Evolutionary conservation across 2,113 vertebrate genomes (phyloP), one percentile per base, ranked within the genome.

Genomic region (Xiphorhynchus elegans): DNA sequence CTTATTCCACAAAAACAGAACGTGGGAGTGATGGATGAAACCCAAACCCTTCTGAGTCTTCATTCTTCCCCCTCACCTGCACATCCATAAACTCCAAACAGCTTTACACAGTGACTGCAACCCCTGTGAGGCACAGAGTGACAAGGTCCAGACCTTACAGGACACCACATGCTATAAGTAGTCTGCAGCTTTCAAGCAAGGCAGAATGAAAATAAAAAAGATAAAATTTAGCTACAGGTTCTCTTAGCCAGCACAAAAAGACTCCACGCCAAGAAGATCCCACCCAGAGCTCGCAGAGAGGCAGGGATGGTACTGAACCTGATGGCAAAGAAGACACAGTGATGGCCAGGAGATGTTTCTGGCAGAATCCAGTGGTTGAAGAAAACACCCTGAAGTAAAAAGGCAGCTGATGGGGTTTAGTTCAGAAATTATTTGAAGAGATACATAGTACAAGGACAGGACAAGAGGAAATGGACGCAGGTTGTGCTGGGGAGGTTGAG

Each of bases 31-130:
- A 72, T 1, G 7, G 37, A 21, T n/a, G 18, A 67, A 11, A 75
- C 6, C 37, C 39, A 35, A 82, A 78, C 3, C 4, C 10, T 39
- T 78, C 35, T 0, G 1, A 66, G 29, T 10, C 40, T 44, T 64
- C 4, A 0, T 28, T 49, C 12, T 44, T 2, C 21, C 21, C 4
- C 19, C 2, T 24, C 37, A 46, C 3, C 35, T 74, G 12, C 26
- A 44, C 26, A 31, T 4, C 18, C 17, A 75, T 13, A 40, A 90
- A 50, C 17, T 73, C 37, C n/a, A 42, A 46, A 37, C 35, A 66
- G 33, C 62, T 75, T 58, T 17, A 8, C 62, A 72, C 7, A 50
- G 25, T 1, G 25, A 85, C 26, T 39, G 47, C 47, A 76, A 74
- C 46, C 28, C 47, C 25, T 12, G 21, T 2, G 31, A 95, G 28